Evolutionary conservation across 2,797 vertebrate species (phyloP).

Genomic region (Sebastes minor): DNA sequence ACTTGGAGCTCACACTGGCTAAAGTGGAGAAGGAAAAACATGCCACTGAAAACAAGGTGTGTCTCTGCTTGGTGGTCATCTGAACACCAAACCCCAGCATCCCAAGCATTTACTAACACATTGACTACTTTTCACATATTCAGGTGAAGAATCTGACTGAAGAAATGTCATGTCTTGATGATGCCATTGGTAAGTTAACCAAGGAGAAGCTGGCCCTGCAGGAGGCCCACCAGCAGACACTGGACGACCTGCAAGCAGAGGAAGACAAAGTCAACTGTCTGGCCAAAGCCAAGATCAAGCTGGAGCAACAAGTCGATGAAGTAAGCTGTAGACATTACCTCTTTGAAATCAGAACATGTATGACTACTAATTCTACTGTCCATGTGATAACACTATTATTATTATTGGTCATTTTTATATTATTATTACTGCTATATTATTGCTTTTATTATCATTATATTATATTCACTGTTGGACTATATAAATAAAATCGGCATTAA

Average conservation of each 20-base stretch:
- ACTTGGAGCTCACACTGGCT: slow-evolving; percentile 82
- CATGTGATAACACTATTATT: background rate
- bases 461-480: background rate
- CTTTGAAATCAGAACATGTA: background rate
- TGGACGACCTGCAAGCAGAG: slow-evolving; percentile 85
- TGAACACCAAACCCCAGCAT: background rate
- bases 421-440: too few relatives aligned
- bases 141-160: slow-evolving; percentile 88
- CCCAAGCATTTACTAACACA: background rate
- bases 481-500: background rate
- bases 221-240: slow-evolving; percentile 83
- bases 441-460: too few relatives aligned
- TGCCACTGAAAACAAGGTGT: slow-evolving; percentile 87
- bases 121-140: background rate
- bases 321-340: slow-evolving; percentile 62
- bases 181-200: slow-evolving; percentile 81
- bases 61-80: background rate
- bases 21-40: slow-evolving; percentile 90
- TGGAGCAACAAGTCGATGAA: slow-evolving; percentile 89
- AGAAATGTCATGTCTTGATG: slow-evolving; percentile 84
- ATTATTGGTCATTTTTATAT: too few relatives aligned
- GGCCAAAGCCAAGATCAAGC: slow-evolving; percentile 85
- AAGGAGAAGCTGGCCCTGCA: slow-evolving; percentile 82
- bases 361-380: background rate
- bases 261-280: slow-evolving; percentile 87